These are phyloP conservation scores for Macrobrachium rosenbergii DNA, from an alignment of 1,140 invertebrate genomes.

Conservation along the genomic window DNA sequence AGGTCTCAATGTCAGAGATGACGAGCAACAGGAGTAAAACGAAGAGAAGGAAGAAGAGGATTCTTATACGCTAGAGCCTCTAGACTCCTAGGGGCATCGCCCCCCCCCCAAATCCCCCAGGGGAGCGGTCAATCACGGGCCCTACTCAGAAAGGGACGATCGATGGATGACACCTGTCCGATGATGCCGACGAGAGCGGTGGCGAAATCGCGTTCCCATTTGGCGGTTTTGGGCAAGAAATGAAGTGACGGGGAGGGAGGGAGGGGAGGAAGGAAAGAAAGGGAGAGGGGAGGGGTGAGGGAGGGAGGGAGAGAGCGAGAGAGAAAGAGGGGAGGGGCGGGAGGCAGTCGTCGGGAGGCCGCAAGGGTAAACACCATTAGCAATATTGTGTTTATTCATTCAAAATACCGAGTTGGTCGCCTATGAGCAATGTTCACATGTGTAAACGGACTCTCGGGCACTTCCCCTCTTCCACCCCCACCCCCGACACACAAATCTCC, in stretches of 20 bases:
- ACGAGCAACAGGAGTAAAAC: too few species aligned
- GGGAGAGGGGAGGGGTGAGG: neutral
- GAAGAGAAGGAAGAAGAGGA: neutral
- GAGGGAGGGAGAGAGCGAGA: neutral
- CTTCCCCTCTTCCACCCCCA: neutral
- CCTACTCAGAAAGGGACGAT: too few species aligned
- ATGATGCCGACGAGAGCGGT: neutral
- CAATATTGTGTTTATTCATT: conserved; percentile 66
- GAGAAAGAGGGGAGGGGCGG: neutral
- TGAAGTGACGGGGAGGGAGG: neutral
- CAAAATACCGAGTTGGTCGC: conserved; percentile 40
- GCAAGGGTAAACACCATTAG: conserved; percentile 64
- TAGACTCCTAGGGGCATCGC: too few species aligned
- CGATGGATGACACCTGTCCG: too few species aligned
- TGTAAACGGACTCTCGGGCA: conserved; percentile 35
- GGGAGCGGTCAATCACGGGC: too few species aligned
- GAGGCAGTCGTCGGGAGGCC: neutral
- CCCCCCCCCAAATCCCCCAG: too few species aligned
- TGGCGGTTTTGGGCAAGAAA: neutral
- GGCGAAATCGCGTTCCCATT: neutral
- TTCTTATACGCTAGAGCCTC: too few species aligned
- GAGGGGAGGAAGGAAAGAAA: neutral
- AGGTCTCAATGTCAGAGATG: too few species aligned
- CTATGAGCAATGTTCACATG: conserved; percentile 56
- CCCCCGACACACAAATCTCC: neutral